phyloP scores from a whole-genome alignment of 1,140 invertebrate genomes.

The Lutraria rhynchaena region DNA sequence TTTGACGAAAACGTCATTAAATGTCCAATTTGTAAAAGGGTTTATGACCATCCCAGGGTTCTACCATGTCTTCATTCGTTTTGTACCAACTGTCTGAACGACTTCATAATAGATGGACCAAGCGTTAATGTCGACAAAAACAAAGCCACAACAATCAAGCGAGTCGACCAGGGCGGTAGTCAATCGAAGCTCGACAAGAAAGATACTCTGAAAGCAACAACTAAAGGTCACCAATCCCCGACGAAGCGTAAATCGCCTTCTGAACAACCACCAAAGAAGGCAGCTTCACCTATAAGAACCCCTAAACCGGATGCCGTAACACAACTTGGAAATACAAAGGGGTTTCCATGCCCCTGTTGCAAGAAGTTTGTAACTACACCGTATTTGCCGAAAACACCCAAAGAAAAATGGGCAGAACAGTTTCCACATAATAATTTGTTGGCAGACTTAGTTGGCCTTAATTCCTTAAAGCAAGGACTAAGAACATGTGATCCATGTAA shows the following conservation, averaged over 20 bases:
- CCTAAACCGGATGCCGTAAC: neutral
- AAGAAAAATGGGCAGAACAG: constrained; percentile 43
- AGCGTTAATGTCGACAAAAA: neutral
- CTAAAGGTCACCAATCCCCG: neutral
- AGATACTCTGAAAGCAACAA: neutral
- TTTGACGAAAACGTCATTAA: constrained; percentile 49
- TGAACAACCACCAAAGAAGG: neutral
- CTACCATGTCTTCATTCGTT: constrained; percentile 62
- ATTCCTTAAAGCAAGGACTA: constrained; percentile 46
- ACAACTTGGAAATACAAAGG: constrained; percentile 9
- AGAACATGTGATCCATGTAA: constrained; percentile 48
- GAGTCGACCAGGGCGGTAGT: neutral
- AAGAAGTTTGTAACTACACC: constrained; percentile 52
- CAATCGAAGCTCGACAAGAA: neutral
- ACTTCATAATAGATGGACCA: constrained; percentile 25
- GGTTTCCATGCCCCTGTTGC: constrained; percentile 55
- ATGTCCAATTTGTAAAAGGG: constrained; percentile 49
- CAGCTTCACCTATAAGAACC: neutral
- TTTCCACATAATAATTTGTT: constrained; percentile 54
- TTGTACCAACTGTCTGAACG: constrained; percentile 42
- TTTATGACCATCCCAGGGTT: constrained; percentile 35
- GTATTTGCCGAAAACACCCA: constrained; percentile 24
- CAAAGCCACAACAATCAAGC: neutral
- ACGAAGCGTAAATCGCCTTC: constrained; percentile 2
- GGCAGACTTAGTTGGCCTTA: constrained; percentile 36